These are phyloP conservation scores for Urocynchramus pylzowi DNA, from an alignment of 2,113 vertebrate species.

Conservation along the genomic window DNA sequence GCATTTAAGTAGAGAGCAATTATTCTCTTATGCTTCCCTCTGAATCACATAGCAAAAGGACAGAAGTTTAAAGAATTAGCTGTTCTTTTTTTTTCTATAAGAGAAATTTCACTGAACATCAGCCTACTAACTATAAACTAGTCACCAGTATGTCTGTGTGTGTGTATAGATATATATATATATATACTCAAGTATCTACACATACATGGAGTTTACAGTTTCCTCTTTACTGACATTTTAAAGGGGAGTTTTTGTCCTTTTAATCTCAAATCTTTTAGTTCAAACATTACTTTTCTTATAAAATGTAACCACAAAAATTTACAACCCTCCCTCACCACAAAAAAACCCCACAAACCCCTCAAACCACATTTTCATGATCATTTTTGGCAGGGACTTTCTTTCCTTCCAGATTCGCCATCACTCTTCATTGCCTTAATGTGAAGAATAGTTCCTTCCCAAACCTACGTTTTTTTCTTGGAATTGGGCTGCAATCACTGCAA, in stretches of 20 bases:
- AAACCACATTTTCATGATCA: accelerated
- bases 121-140: not conserved
- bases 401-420: not conserved
- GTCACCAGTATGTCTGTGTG: not conserved
- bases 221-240: not conserved
- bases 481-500: not conserved
- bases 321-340: not conserved
- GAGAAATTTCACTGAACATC: not conserved
- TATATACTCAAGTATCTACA: not conserved
- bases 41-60: not conserved
- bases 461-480: accelerated
- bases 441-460: not conserved
- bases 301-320: not conserved
- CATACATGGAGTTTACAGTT: not conserved
- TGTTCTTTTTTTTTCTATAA: not conserved
- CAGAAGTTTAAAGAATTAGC: not conserved
- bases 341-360: accelerated
- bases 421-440: not conserved
- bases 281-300: not conserved
- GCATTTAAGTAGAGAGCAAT: not conserved
- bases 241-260: not conserved
- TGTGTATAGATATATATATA: too few species aligned
- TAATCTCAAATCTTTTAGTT: not conserved
- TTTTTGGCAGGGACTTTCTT: not conserved
- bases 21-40: not conserved